Base-by-base conservation (phyloP, 2,113 vertebrate species). In the Nothoprocta perdicaria region DNA sequence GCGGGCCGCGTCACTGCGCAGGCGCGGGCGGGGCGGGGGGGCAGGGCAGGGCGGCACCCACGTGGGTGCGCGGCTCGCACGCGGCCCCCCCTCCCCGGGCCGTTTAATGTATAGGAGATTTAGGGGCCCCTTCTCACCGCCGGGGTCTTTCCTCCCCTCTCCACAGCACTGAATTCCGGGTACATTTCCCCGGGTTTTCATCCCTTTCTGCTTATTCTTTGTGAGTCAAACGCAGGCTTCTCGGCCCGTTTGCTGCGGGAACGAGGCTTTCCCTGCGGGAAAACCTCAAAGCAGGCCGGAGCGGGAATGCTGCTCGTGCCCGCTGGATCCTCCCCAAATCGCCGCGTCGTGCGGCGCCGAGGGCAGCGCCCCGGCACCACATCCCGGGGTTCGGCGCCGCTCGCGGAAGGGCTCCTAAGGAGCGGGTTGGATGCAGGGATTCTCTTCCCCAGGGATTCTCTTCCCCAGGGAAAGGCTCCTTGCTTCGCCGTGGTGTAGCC, bases 21-120 rank as follows among this genome's bases (percentile, higher is more conserved):
- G 21, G 71, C 86, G 86, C 78, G 45, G n/a, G n/a, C n/a, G 45
- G 22, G 22, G 62, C 9, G 23, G 41, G 53, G 74, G 35, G 74
- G 46, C 40, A 52, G 19, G 78, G 66, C 46, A 40, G 86, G 72
- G 86, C 79, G 86, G 63, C 79, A 38, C 86, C 86, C 86, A 89
- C 87, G 79, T 89, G 87, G 86, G 72, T 53, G 45, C 38, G 67
- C 58, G 52, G 53, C 23, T 26, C 50, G 50, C 50, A 52, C 50
- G 50, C 50, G 50, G 50, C 22, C 48, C n/a, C n/a, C n/a, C n/a
- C n/a, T n/a, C n/a, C n/a, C 46, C 8, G 46, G 46, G 21, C 3
- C 46, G 9, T 21, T 21, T 48, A 48, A 48, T 10, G 19, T 48
- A 21, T 10, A 48, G 19, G 21, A 48, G 46, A 21, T 8, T 43